Evolutionary conservation across 2,797 vertebrate genomes (phyloP).

Genomic region (Enteromius unitaeniatus): DNA sequence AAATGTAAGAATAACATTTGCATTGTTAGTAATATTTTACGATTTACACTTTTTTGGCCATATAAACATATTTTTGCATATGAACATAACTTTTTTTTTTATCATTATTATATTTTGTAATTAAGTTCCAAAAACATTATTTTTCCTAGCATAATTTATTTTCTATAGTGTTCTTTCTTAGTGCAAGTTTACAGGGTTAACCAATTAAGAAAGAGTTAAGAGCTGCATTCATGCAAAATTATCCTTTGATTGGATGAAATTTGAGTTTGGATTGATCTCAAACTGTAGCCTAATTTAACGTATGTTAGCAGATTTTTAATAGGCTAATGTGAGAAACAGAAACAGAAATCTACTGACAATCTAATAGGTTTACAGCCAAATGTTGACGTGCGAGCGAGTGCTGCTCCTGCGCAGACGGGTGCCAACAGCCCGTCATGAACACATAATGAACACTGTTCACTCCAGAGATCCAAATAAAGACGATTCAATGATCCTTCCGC

Average conservation of each 20-base stretch:
- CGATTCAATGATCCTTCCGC: background rate
- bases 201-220: background rate
- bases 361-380: no score
- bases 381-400: background rate
- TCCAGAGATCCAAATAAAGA: slow-evolving; percentile 4
- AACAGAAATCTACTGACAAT: background rate
- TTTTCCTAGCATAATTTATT: background rate
- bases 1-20: no score
- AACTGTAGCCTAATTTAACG: background rate
- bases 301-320: background rate
- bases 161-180: background rate
- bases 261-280: background rate
- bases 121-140: background rate
- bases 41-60: background rate
- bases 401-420: slow-evolving; percentile 7
- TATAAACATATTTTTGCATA: background rate
- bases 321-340: background rate
- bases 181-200: background rate
- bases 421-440: background rate
- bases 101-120: background rate
- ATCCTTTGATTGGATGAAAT: background rate
- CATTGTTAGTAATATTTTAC: background rate
- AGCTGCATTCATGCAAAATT: background rate
- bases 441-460: background rate
- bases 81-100: background rate